Evolutionary conservation across 1,140 invertebrate genomes (phyloP).

Genomic region (Penaeus japonicus): DNA sequence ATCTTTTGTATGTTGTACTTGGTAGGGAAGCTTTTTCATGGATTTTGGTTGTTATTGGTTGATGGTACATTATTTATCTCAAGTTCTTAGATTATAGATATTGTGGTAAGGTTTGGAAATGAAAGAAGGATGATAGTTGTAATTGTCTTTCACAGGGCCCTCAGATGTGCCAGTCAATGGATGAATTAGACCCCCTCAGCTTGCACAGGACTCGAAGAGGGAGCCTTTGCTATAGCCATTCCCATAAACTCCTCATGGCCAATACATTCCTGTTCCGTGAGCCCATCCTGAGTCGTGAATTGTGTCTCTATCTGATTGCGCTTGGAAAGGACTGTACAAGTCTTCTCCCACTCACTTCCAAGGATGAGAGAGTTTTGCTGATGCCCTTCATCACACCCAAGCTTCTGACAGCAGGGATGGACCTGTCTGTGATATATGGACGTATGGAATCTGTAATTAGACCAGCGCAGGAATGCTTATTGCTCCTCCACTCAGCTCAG

Average conservation of each 20-base stretch:
- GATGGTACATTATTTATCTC: no score
- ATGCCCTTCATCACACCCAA: conserved; percentile 25
- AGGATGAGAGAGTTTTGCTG: conserved; percentile 35
- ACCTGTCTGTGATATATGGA: conserved; percentile 39
- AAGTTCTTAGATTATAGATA: no score
- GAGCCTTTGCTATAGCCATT: background rate
- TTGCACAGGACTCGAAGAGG: conserved; percentile 9
- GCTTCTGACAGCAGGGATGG: conserved; percentile 28
- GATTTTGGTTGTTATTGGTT: no score
- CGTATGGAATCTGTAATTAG: conserved; percentile 17
- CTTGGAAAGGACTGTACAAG: conserved; percentile 38
- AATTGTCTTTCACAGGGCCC: background rate
- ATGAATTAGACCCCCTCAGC: conserved; percentile 13
- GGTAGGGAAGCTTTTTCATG: no score
- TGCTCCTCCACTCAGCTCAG: conserved; percentile 31
- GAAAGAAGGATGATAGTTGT: no score
- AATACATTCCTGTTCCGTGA: conserved; percentile 49
- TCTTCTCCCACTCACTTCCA: conserved; percentile 35
- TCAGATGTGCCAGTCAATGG: background rate
- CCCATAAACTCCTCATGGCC: conserved; percentile 28
- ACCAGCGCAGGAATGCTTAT: conserved; percentile 29
- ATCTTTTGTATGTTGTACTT: no score
- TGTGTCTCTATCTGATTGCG: conserved; percentile 33
- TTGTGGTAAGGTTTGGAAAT: no score
- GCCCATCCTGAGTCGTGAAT: conserved; percentile 28